phyloP scores from a whole-genome alignment of 2,797 vertebrate species.

The Anniella stebbinsi region DNA sequence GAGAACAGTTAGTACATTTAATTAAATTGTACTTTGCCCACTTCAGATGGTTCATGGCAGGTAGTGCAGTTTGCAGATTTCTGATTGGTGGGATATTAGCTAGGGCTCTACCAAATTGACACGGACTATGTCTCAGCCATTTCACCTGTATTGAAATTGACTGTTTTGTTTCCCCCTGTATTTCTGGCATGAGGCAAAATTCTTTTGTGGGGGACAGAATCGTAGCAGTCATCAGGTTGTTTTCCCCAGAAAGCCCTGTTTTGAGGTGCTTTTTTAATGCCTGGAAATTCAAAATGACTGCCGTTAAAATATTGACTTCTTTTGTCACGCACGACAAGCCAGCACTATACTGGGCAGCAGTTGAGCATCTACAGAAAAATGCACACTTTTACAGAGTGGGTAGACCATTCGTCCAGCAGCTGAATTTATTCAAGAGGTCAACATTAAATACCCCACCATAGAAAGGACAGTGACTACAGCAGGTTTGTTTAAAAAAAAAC shows the following conservation, averaged over 20 bases:
- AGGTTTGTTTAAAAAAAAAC: not conserved
- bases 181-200: not conserved
- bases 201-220: not conserved
- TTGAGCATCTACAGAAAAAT: not conserved
- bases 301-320: not conserved
- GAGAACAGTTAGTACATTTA: constrained; percentile 15
- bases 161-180: not conserved
- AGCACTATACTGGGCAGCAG: not conserved
- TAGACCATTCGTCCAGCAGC: not conserved
- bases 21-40: constrained; percentile 9
- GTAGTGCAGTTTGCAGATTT: not conserved
- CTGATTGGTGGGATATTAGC: not conserved
- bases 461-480: not conserved
- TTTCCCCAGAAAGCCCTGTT: not conserved
- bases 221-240: not conserved
- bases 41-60: not conserved
- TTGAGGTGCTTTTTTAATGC: not conserved
- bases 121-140: not conserved
- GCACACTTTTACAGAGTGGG: not conserved
- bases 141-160: not conserved
- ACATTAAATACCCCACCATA: not conserved
- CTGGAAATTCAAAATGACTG: not conserved
- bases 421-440: not conserved
- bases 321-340: not conserved
- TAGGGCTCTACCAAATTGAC: not conserved